Evolutionary conservation across 2,888 invertebrate species (phyloP).

Genomic region (Chirona hameri): DNA sequence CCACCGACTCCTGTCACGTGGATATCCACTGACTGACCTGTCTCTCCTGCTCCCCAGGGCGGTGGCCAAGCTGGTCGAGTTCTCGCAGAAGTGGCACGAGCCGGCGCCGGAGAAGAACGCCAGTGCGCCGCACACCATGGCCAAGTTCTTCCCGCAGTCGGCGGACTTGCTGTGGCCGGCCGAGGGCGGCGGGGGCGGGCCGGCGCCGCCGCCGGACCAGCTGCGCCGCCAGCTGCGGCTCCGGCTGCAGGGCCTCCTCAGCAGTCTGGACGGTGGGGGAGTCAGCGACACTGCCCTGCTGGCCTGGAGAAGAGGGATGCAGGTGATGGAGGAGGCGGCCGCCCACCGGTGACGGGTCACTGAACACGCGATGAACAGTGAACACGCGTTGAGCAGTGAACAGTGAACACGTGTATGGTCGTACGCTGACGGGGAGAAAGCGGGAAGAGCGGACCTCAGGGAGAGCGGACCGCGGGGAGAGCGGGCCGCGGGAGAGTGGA

Average conservation of each 20-base stretch:
- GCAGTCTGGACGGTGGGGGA: not conserved
- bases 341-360: not conserved
- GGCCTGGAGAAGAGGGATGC: slow-evolving; percentile 77
- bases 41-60: slow-evolving; percentile 78
- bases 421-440: no score
- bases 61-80: slow-evolving; percentile 75
- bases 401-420: no score
- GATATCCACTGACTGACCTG: no score
- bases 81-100: slow-evolving; percentile 71
- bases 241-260: slow-evolving; percentile 56
- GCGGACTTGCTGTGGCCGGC: slow-evolving; percentile 70
- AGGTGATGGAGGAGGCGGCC: slow-evolving; percentile 58
- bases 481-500: no score
- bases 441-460: no score
- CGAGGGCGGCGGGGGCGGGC: slow-evolving; percentile 74
- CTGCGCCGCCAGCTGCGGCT: slow-evolving; percentile 74
- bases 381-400: no score
- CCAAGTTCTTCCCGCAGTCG: slow-evolving; percentile 67
- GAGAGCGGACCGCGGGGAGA: no score
- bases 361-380: not conserved
- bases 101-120: slow-evolving; percentile 73
- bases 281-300: slow-evolving; percentile 55
- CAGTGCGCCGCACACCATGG: slow-evolving; percentile 63
- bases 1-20: no score
- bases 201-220: slow-evolving; percentile 82